Evolutionary conservation across 2,113 vertebrate genomes (phyloP).

Genomic region (Chitala chitala): DNA sequence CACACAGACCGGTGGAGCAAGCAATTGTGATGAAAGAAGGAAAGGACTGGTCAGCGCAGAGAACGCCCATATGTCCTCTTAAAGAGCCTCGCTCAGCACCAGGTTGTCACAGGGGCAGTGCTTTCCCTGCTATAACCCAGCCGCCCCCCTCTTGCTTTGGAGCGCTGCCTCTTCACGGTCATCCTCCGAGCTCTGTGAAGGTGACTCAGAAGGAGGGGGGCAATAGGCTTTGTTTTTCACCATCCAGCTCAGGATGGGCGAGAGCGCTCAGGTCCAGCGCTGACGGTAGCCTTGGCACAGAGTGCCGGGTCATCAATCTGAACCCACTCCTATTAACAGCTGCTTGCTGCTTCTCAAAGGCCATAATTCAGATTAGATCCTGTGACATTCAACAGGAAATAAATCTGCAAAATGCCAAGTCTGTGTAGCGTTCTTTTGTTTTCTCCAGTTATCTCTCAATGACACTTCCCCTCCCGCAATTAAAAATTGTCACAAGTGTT

Average conservation of each 20-base stretch:
- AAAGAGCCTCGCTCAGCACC: neutral
- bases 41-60: slow-evolving; percentile 16
- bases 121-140: neutral
- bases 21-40: neutral
- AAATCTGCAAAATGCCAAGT: slow-evolving; percentile 19
- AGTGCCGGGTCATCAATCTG: slow-evolving; percentile 26
- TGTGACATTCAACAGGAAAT: slow-evolving; percentile 23
- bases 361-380: slow-evolving; percentile 29
- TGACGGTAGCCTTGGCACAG: neutral
- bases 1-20: neutral
- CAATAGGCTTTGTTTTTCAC: neutral
- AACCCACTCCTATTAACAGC: slow-evolving; percentile 23
- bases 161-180: neutral
- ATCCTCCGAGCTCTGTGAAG: slow-evolving; percentile 8
- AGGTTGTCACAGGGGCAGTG: neutral
- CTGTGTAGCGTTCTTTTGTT: slow-evolving; percentile 20
- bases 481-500: slow-evolving; percentile 10
- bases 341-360: slow-evolving; percentile 20
- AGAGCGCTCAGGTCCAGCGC: neutral
- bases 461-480: slow-evolving; percentile 22
- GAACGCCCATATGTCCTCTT: neutral
- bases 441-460: slow-evolving; percentile 11
- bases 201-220: slow-evolving; percentile 8
- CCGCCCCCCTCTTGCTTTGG: neutral
- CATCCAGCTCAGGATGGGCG: neutral